These are phyloP conservation scores for Mesorhabditis sp. DNA, from an alignment of 2,888 invertebrate species.

Conservation along the genomic window DNA sequence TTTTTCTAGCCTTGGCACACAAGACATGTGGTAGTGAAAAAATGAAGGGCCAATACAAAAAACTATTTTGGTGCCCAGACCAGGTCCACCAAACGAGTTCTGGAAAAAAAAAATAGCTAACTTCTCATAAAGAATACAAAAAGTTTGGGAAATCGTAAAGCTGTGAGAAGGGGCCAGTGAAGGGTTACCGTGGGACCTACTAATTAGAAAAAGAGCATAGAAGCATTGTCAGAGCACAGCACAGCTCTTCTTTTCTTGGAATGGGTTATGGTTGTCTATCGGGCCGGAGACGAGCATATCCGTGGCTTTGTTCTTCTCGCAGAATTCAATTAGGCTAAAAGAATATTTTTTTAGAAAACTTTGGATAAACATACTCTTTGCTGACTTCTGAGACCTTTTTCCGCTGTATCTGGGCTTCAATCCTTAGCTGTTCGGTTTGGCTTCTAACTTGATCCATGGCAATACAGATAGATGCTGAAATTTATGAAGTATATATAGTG, in stretches of 20 bases:
- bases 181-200: no score
- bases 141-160: no score
- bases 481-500: no score
- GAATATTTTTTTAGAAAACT: background rate
- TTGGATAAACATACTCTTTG: slow-evolving; percentile 39
- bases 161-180: no score
- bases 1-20: no score
- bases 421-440: slow-evolving; percentile 41
- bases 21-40: no score
- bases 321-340: slow-evolving; percentile 41
- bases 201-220: background rate
- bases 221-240: slow-evolving; percentile 25
- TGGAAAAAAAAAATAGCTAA: no score
- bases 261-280: slow-evolving; percentile 48
- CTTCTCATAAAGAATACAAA: no score
- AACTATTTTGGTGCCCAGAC: no score
- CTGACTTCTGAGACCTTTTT: slow-evolving; percentile 49
- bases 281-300: slow-evolving; percentile 48
- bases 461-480: background rate
- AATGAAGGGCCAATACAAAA: no score
- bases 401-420: slow-evolving; percentile 35
- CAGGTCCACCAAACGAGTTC: no score
- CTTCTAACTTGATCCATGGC: background rate
- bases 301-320: slow-evolving; percentile 44
- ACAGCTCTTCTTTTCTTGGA: slow-evolving; percentile 53